Evolutionary conservation across 2,797 vertebrate species (phyloP).

Genomic region (Onychomys leucogaster): DNA sequence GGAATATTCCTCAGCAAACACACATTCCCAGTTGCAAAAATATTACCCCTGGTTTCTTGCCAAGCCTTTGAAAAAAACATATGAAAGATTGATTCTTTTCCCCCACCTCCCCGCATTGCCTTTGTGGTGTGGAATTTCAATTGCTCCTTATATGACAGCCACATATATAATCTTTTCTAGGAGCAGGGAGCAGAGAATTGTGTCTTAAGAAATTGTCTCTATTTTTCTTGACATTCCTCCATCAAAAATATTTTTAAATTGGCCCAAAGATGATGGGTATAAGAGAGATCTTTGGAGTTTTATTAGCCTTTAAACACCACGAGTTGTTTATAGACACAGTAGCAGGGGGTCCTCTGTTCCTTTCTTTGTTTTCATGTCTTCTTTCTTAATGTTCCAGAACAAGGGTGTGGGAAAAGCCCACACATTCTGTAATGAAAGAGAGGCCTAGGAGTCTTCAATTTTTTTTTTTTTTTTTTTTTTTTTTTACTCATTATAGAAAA

Average conservation of each 20-base stretch:
- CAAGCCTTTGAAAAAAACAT: conserved; percentile 79
- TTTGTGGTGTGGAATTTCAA: conserved; percentile 83
- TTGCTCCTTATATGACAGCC: conserved; percentile 61
- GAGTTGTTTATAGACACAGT: conserved; percentile 73
- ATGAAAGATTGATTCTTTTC: conserved; percentile 81
- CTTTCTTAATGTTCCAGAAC: conserved; percentile 77
- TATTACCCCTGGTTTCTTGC: conserved; percentile 83
- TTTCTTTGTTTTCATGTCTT: conserved; percentile 68
- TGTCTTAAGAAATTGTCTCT: conserved; percentile 71
- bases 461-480: conserved; percentile 15
- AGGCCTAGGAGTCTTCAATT: conserved; percentile 48
- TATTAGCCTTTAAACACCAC: conserved; percentile 77
- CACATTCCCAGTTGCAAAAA: conserved; percentile 83
- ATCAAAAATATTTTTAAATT: conserved; percentile 81
- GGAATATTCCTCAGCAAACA: conserved; percentile 85
- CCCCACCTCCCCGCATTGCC: conserved; percentile 59
- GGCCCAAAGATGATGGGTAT: conserved; percentile 69
- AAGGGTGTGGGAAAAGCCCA: conserved; percentile 55
- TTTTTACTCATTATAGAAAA: conserved; percentile 65
- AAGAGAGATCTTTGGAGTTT: conserved; percentile 66
- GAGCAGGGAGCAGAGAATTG: conserved; percentile 52
- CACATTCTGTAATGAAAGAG: conserved; percentile 77
- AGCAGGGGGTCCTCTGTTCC: conserved; percentile 65
- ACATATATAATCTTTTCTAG: conserved; percentile 68
- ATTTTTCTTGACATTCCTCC: conserved; percentile 81